Base-by-base conservation (phyloP, 2,888 invertebrate genomes). In the Trilocha varians region DNA sequence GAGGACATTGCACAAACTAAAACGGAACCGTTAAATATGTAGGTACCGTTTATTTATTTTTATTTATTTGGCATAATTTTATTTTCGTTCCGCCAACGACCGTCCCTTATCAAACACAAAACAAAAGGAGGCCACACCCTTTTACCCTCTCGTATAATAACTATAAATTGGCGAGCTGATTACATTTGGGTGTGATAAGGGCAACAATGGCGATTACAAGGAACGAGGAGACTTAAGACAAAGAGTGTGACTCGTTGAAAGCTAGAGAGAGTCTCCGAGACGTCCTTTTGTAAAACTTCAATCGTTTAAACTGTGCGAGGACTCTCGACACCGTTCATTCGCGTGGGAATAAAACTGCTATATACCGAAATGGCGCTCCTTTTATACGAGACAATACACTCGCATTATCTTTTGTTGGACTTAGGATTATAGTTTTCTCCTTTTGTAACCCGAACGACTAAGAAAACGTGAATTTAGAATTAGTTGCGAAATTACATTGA, bases 111-210 rank as follows among this genome's bases (percentile, higher is more conserved):
- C 68, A 57, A 53, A 32, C 47, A 45, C 52, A 49, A 64, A 65
- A 71, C 70, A 70, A 66, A 62, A 61, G 61, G 44, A 44, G 43
- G 47, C 52, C 58, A 52, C 51, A 53, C 58, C 62, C 61, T 54
- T 50, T 58, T 56, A 55, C 58, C 52, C 48, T 42, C 47, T 62
- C 70, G 62, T 65, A 70, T 68, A 63, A 69, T 68, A 67, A 70
- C 68, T 69, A 66, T 66, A 68, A 72, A 70, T 70, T 62, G 62
- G 62, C 60, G 52, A 57, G 52, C 50, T 47, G 67, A 71, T 68
- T 72, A 64, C 60, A 59, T 51, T 48, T 42, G 47, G 50, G 34
- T 40, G 45, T 48, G 74, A 74, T 75, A 77, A 73, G 60, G 55
- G 51, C 57, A 52, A 71, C 72, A 75, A 70, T 64, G 50, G 61